Evolutionary conservation across 2,888 invertebrate genomes (phyloP), one percentile per base, ranked within the genome.

Genomic region (Meiosimyza platycephala): DNA sequence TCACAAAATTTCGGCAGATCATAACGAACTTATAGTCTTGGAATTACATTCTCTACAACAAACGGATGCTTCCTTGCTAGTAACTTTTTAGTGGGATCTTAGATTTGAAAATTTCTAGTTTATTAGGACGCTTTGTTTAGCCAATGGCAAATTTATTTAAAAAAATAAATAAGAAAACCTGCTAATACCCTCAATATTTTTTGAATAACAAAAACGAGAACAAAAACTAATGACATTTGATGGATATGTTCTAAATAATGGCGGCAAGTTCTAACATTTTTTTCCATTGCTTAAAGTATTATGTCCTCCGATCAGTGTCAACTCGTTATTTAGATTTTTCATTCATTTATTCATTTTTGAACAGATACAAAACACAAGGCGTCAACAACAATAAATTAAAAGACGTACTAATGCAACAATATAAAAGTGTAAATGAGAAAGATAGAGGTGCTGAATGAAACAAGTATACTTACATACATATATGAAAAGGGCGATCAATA

Each of bases 221-320:
- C 28, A 28, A 3, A 28, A 28, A 28, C 28, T 28, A 28, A 15
- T 54, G 54, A 54, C 54, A 54, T 54, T 9, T 54, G 54, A 54
- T 54, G 54, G 54, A 54, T 54, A 16, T 54, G 16, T n/a, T 54
- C 54, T n/a, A 54, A 52, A 54, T n/a, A 54, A n/a, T 54, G n/a
- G n/a, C 54, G 54, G 54, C 54, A 18, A 54, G 54, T 54, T 9
- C n/a, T 54, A 54, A 54, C 54, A 15, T 54, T 54, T 54, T 6
- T 13, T 54, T 54, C 18, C 18, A n/a, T 54, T 16, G n/a, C 18
- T 54, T 13, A 13, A 16, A n/a, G 18, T n/a, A 54, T 54, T 54
- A 6, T 15, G 54, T 54, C 18, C 18, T 2, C 7, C 54, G 54
- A 54, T 54, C 9, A 54, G 18, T 54, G 54, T 12, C 54, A 54